Evolutionary conservation across 2,113 vertebrate species (phyloP).

Genomic region (Tychaedon coryphoeus): DNA sequence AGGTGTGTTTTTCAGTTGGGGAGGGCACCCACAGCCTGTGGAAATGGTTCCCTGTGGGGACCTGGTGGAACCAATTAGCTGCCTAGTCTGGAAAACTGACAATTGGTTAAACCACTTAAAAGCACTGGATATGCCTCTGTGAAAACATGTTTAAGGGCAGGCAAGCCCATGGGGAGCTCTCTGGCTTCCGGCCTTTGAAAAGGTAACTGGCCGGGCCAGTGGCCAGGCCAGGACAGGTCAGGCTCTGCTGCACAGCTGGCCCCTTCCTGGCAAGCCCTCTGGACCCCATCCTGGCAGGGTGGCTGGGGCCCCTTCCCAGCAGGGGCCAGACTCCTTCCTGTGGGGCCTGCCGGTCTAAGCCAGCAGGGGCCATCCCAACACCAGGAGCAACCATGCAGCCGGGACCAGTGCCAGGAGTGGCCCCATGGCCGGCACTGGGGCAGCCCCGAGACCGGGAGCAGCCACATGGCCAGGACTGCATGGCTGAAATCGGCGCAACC

Average conservation of each 20-base stretch:
- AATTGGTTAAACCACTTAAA: neutral
- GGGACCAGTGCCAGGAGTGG: neutral
- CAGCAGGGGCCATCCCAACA: neutral
- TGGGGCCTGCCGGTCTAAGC: no score
- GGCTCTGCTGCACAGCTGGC: no score
- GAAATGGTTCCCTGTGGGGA: neutral
- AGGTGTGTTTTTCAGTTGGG: neutral
- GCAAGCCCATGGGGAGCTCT: neutral
- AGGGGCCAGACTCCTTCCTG: neutral
- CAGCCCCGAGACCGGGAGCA: accelerated
- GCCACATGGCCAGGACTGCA: neutral
- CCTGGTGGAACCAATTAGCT: neutral
- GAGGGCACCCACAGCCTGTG: neutral
- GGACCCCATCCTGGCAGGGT: no score
- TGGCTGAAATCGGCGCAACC: neutral
- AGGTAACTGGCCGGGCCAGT: no score
- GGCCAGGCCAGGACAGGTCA: neutral
- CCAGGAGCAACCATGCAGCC: neutral
- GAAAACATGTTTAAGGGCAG: neutral
- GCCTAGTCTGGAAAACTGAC: neutral
- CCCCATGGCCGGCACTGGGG: neutral
- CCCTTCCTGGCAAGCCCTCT: no score
- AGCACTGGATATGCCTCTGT: neutral
- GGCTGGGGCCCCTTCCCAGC: neutral
- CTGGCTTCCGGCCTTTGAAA: neutral